Evolutionary conservation across 53 echinoderm and acorn worm genomes (phyloP).

Genomic region (Antedon mediterranea): DNA sequence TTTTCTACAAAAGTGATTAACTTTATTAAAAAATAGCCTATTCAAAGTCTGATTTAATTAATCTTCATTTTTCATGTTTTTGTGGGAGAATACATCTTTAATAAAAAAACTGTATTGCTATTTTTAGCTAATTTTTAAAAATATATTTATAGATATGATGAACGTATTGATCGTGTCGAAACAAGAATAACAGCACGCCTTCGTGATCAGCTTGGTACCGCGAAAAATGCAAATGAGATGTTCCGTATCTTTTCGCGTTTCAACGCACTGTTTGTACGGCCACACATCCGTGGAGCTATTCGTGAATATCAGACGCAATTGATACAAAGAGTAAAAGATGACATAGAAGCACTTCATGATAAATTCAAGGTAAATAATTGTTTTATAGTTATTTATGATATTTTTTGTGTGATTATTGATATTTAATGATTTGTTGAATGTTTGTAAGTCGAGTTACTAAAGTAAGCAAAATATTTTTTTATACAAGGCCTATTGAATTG

Average conservation of each 20-base stretch:
- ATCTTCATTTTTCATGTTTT: too few relatives aligned
- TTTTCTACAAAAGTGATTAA: too few relatives aligned
- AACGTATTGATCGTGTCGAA: constrained; percentile 92
- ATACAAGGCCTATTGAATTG: too few relatives aligned
- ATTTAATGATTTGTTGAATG: too few relatives aligned
- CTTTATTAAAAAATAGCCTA: too few relatives aligned
- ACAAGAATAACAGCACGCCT: constrained; percentile 98
- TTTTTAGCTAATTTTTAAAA: not conserved
- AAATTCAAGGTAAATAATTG: constrained; percentile 70
- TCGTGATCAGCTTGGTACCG: constrained; percentile 94
- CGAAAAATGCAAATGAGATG: constrained; percentile 99
- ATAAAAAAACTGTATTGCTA: too few relatives aligned
- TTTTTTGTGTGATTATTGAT: too few relatives aligned
- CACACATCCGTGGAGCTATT: constrained; percentile 96
- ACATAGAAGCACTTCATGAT: constrained; percentile 95
- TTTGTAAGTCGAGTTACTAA: too few relatives aligned
- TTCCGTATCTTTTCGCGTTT: constrained; percentile 99
- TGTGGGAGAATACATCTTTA: too few relatives aligned
- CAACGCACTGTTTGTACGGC: constrained; percentile 96
- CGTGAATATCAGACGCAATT: constrained; percentile 96
- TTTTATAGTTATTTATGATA: too few relatives aligned
- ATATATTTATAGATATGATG: constrained; percentile 46
- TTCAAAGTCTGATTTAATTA: too few relatives aligned
- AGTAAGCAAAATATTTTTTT: too few relatives aligned
- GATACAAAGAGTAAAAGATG: constrained; percentile 94